Base-by-base conservation (phyloP, 2,113 vertebrate genomes). In the Saccopteryx bilineata region DNA sequence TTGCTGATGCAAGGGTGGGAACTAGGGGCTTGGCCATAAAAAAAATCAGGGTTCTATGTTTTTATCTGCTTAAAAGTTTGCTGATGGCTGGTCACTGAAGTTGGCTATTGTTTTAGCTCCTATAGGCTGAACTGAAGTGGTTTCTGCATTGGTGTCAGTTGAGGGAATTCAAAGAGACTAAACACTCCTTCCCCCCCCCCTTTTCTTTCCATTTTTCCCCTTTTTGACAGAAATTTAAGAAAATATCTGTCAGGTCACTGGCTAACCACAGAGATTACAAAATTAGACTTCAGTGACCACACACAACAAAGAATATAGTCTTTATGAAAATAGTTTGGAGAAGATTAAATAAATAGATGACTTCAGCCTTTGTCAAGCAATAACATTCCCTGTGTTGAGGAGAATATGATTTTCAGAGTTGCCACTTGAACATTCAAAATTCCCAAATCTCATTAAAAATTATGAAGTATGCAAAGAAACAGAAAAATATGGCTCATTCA, bases 371-470 rank as follows among this genome's bases (percentile, higher is more conserved):
- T 60, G n/a, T 88, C 56, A 75, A 28, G 28, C 23, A 84, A 60
- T 31, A 39, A n/a, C 13, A 84, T 66, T 84, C 39, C 12, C 0
- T 66, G 24, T n/a, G 19, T 88, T 14, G 58, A 24, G 56, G 39
- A 60, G 14, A 58, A 60, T 69, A 21, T 84, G 31, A 76, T 72
- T 84, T 90, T 21, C 52, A 84, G 28, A 58, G 48, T 71, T 58
- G 71, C 5, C 58, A 54, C 33, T 93, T 90, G 24, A 78, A 85
- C 18, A 61, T 78, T 84, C 31, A 94, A 78, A 85, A 69, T 75
- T 9, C 54, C 18, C 31, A 69, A 4, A 78, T 76, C 56, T 50
- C 17, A 84, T 54, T n/a, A n/a, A 18, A 58, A 84, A 74, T 71
- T 74, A 23, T 12, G 24, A 54, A 18, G 6, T n/a, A 65, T 65